phyloP scores from a whole-genome alignment of 2,113 vertebrate species.

The Scopus umbretta region DNA sequence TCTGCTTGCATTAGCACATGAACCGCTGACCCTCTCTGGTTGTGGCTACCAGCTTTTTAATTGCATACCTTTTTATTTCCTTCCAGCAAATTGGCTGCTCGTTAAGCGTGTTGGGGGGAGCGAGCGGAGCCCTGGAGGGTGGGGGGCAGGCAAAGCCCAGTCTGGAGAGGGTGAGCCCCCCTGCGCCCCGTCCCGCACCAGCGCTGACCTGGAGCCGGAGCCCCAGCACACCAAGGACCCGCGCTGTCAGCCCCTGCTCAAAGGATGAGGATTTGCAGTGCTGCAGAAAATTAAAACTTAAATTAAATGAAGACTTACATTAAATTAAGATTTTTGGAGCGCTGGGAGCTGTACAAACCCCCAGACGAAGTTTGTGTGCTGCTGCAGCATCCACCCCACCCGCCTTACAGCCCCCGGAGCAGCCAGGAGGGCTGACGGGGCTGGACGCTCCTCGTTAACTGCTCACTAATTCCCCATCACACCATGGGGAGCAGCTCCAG shows the following conservation, averaged over 20 bases:
- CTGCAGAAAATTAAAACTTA: not conserved
- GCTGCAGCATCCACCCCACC: not conserved
- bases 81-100: not conserved
- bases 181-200: not conserved
- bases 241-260: not conserved
- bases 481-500: not conserved
- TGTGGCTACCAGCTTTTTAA: not conserved
- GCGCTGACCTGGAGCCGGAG: not conserved
- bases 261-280: too few relatives aligned
- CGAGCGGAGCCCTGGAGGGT: fast-evolving
- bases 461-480: not conserved
- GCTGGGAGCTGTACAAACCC: not conserved
- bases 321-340: not conserved
- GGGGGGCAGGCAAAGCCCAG: not conserved
- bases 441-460: not conserved
- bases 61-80: not conserved
- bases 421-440: not conserved
- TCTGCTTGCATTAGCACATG: not conserved
- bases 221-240: not conserved
- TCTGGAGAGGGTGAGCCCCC: not conserved
- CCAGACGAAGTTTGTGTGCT: fast-evolving
- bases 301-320: not conserved
- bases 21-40: not conserved
- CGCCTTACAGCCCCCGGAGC: not conserved
- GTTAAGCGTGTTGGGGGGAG: not conserved